These are phyloP conservation scores for Microhierax caerulescens DNA, from an alignment of 2,797 vertebrate species.

Conservation along the genomic window DNA sequence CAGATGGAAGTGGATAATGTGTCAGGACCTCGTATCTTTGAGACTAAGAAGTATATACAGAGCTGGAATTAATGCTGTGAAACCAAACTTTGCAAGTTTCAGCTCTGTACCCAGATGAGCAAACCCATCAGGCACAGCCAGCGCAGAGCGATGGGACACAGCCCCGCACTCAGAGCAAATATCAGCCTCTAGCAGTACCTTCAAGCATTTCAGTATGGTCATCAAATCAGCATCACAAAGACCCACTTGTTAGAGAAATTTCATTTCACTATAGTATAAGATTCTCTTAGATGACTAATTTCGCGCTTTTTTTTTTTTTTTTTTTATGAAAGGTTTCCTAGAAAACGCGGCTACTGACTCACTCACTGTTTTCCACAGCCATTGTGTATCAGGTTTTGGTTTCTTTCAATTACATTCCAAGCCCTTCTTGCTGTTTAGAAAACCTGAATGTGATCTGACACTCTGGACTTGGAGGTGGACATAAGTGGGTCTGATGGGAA, in stretches of 20 bases:
- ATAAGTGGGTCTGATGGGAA: not conserved
- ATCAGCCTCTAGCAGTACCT: not conserved
- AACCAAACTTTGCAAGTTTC: not conserved
- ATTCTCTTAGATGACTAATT: not conserved
- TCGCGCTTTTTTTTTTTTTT: not conserved
- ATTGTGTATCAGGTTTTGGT: not conserved
- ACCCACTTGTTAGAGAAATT: not conserved
- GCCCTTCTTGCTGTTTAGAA: not conserved
- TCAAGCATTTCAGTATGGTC: not conserved
- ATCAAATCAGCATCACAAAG: not conserved
- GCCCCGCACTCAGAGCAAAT: not conserved
- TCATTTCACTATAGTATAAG: not conserved
- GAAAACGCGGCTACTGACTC: not conserved
- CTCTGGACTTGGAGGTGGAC: rapidly evolving
- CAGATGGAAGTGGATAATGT: not conserved
- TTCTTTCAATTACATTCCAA: not conserved
- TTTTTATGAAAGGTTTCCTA: not conserved
- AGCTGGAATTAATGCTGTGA: not conserved
- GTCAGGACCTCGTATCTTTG: not conserved
- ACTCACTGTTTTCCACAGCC: not conserved
- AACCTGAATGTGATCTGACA: not conserved
- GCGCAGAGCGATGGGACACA: too few species aligned
- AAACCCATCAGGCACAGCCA: not conserved
- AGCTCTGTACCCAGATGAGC: not conserved
- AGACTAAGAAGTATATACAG: not conserved